These are phyloP conservation scores for Cataglyphis livida DNA, from an alignment of 2,888 invertebrate genomes.

Conservation along the genomic window DNA sequence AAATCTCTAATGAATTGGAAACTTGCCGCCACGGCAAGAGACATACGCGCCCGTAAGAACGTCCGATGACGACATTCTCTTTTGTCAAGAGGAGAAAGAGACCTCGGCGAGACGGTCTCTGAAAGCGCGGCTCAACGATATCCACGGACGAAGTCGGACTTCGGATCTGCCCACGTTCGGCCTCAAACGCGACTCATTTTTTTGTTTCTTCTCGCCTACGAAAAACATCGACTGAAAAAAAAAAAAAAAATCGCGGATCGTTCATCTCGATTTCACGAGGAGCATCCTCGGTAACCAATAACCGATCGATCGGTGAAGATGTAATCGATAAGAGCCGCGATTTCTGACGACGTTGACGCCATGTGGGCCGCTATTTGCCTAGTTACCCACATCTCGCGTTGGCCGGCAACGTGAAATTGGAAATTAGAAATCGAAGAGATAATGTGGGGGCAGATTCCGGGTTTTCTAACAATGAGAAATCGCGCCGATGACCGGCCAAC, in stretches of 20 bases:
- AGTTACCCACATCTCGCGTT: constrained; percentile 64
- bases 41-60: constrained; percentile 28
- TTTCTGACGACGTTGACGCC: constrained; percentile 19
- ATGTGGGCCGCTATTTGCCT: constrained; percentile 68
- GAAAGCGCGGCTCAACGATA: constrained; percentile 36
- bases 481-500: constrained; percentile 55
- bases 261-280: neutral
- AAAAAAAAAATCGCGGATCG: neutral
- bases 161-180: constrained; percentile 43
- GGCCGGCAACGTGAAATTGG: constrained; percentile 62
- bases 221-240: constrained; percentile 9
- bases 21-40: neutral
- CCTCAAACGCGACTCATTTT: constrained; percentile 29
- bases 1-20: constrained; percentile 52
- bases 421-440: constrained; percentile 71
- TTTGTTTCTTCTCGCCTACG: constrained; percentile 42
- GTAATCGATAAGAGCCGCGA: constrained; percentile 33
- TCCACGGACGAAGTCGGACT: constrained; percentile 42
- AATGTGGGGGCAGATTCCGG: constrained; percentile 63
- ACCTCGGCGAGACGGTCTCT: constrained; percentile 27
- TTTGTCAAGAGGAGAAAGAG: constrained; percentile 46
- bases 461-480: constrained; percentile 63
- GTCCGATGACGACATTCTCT: constrained; percentile 48
- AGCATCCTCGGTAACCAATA: neutral
- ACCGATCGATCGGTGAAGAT: constrained; percentile 36